Evolutionary conservation across 2,113 vertebrate species (phyloP), one percentile per base, ranked within the genome.

Genomic region (Tylochromis polylepis): DNA sequence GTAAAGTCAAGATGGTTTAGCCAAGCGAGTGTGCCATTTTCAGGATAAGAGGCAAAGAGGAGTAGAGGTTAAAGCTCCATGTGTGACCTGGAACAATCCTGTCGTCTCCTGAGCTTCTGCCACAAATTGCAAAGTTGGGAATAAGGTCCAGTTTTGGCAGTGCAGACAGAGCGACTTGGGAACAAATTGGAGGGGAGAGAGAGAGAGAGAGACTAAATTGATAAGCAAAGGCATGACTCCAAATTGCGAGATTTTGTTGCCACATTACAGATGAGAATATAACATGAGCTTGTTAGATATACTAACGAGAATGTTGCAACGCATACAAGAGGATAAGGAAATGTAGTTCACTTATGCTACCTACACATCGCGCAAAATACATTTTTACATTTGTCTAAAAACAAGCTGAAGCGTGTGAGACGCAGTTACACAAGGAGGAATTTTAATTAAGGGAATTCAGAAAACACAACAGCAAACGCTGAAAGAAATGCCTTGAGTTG

Each of bases 1-100:
- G 83, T 89, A 72, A 91, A 85, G 81, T 83, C 72, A 81, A 87
- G 87, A 86, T 57, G 87, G 58, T 62, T 83, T 75, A 79, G 59
- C 78, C 85, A 78, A 83, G 70, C 24, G 11, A 85, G 36, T 49
- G 72, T 62, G 85, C 41, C 79, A 65, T 89, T 84, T 91, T 83
- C 59, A 55, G 84, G 84, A 85, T 86, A 86, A 89, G 81, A 84
- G 31, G 77, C 59, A 82, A 77, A 65, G 38, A 75, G 29, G 65
- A 83, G 81, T 55, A 38, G 79, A 88, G 89, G 91, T 92, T 88
- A 82, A 79, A 85, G 70, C 92, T 81, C 67, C 75, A 27, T 60
- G 34, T 56, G 72, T 81, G 83, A 92, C 90, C 86, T 92, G 86
- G 87, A 91, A 88, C 83, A 91, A 89, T 87, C 81, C 86, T 90